Evolutionary conservation across 2,113 vertebrate genomes (phyloP), one percentile per base, ranked within the genome.

Genomic region (Ciconia boyciana): DNA sequence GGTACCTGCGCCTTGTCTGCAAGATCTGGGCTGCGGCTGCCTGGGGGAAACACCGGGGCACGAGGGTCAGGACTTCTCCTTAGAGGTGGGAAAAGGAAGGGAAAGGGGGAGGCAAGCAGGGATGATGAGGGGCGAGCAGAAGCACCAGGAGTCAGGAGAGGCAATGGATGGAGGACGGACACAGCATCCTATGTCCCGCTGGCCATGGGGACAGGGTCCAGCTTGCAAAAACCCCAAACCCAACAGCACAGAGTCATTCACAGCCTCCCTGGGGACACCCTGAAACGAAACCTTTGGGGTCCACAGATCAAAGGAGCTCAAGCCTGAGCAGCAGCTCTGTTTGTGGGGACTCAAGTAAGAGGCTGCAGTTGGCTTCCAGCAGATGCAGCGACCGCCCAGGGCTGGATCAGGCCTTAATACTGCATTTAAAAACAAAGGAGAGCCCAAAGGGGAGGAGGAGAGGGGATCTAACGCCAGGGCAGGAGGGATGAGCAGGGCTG

Each of bases 381-480:
- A 65, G 49, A 68, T 3, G 22, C 66, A 83, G 34, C 0, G 1
- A 18, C 62, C 44, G 48, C 26, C 49, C 32, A 54, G 43, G 52
- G 48, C 61, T 60, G 39, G 32, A 86, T 69, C 76, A 62, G 28
- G 21, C 41, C 65, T 87, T 62, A 52, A 19, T 17, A 19, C 4
- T 54, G 34, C 60, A 36, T 54, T 81, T 57, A 61, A 61, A 77
- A 74, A 3, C 21, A 11, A 70, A 91, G 14, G 3, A 0, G 1
- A 94, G 46, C 41, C 54, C 81, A 36, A 72, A 6, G 16, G 22
- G 36, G 4, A 61, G 71, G 51, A 48, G 34, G 3, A 57, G 34
- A 8, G 3, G 43, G 36, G 69, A 26, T 9, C 3, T 28, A 11
- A 18, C 1, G 2, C 1, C 0, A 0, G 28, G 51, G 52, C 62